These are phyloP conservation scores for Heliconius erato DNA, from an alignment of 2,888 invertebrate species.

Conservation along the genomic window DNA sequence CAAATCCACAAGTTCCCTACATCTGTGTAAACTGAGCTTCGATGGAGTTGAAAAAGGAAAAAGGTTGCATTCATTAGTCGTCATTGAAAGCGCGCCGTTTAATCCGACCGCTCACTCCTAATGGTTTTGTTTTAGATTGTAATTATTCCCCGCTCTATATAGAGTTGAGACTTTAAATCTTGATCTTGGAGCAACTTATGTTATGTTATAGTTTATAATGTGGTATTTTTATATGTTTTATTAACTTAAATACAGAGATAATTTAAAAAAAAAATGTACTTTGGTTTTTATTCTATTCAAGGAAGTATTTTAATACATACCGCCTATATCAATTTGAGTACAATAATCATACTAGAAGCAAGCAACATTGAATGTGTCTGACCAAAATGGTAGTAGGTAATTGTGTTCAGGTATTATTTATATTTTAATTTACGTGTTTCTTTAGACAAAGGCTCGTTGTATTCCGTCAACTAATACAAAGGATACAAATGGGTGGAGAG, in stretches of 20 bases:
- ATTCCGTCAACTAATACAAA: background rate
- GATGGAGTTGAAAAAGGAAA: conserved; percentile 61
- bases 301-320: no score
- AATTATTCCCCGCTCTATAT: conserved; percentile 59
- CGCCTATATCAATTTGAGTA: no score
- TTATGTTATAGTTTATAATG: background rate
- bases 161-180: background rate
- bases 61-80: conserved; percentile 75
- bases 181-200: background rate
- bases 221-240: no score
- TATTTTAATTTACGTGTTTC: background rate
- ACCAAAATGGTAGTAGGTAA: no score
- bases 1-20: background rate
- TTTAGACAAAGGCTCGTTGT: background rate
- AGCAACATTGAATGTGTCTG: no score
- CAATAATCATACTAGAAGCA: no score
- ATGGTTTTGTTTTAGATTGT: conserved; percentile 66
- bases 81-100: conserved; percentile 79
- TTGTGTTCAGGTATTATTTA: no score
- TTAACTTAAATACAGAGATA: no score
- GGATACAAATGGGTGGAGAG: background rate
- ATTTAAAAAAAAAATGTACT: no score
- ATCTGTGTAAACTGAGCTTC: background rate
- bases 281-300: no score
- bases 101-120: conserved; percentile 58